Evolutionary conservation across 2,888 invertebrate genomes (phyloP).

Genomic region (Drosophila tripunctata): DNA sequence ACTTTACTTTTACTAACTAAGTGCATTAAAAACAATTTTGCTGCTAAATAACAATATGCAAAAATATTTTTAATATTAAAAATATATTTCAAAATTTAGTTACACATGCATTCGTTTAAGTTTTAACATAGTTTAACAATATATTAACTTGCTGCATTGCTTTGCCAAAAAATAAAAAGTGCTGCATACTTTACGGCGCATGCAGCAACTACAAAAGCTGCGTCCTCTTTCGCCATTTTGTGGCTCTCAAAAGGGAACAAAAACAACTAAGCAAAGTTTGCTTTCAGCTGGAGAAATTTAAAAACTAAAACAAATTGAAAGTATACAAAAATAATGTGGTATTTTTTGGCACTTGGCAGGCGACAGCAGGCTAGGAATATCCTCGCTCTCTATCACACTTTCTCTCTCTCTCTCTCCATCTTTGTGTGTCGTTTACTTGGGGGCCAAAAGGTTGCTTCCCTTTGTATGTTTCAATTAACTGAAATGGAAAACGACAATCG

Average conservation of each 20-base stretch:
- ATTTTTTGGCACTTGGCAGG: conserved; percentile 25
- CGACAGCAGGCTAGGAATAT: conserved; percentile 11
- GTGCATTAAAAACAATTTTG: too few relatives aligned
- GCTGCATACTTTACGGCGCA: conserved; percentile 27
- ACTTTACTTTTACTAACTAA: too few relatives aligned
- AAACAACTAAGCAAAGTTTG: conserved; percentile 33
- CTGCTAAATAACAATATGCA: too few relatives aligned
- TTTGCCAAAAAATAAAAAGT: conserved; percentile 13
- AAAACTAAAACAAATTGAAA: conserved; percentile 30
- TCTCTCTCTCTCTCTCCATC: neutral
- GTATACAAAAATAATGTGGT: conserved; percentile 17
- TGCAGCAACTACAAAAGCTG: too few relatives aligned
- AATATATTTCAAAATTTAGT: too few relatives aligned
- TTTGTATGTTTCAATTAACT: conserved; percentile 67
- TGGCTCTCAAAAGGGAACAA: conserved; percentile 27
- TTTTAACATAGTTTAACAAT: conserved; percentile 28
- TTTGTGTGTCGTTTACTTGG: neutral
- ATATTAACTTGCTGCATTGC: conserved; percentile 24
- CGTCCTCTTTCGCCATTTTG: neutral
- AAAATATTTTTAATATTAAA: too few relatives aligned
- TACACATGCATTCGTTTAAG: conserved; percentile 20
- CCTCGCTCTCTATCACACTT: too few relatives aligned
- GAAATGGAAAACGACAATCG: conserved; percentile 72
- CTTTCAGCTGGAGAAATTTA: conserved; percentile 44
- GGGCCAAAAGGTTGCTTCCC: conserved; percentile 15